phyloP scores from a whole-genome alignment of 1,140 invertebrate genomes.

The Zaprionus inermis region DNA sequence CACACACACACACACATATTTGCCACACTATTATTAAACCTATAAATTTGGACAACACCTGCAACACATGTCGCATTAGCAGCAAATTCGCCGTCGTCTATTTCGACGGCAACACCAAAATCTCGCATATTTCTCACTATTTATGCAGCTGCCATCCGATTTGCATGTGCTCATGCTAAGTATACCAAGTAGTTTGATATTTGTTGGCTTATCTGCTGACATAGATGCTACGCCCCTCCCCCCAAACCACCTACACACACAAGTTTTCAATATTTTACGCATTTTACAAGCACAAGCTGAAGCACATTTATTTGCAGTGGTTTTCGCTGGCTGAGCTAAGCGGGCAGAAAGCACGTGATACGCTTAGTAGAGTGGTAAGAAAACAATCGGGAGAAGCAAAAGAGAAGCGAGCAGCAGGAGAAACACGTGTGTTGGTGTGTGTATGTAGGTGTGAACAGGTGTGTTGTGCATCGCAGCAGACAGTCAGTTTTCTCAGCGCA shows the following conservation, averaged over 20 bases:
- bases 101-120: slow-evolving; percentile 35
- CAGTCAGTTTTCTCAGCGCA: slow-evolving; percentile 3
- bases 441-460: background rate
- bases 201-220: slow-evolving; percentile 55
- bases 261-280: slow-evolving; percentile 38
- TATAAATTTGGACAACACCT: slow-evolving; percentile 62
- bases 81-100: slow-evolving; percentile 19
- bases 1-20: slow-evolving; percentile 24
- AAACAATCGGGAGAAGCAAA: background rate
- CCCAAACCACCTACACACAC: background rate
- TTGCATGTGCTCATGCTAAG: slow-evolving; percentile 67
- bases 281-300: slow-evolving; percentile 40
- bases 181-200: slow-evolving; percentile 56
- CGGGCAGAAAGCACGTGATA: slow-evolving; percentile 68
- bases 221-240: slow-evolving; percentile 10
- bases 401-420: background rate
- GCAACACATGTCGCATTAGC: slow-evolving; percentile 61
- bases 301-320: slow-evolving; percentile 52
- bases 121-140: slow-evolving; percentile 43
- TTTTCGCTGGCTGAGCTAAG: slow-evolving; percentile 51
- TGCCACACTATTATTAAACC: slow-evolving; percentile 68
- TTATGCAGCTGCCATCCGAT: slow-evolving; percentile 51
- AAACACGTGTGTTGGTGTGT: background rate
- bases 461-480: background rate
- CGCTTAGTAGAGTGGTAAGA: slow-evolving; percentile 57